These are phyloP conservation scores for Rhagoletis zephyria DNA, from an alignment of 1,140 invertebrate genomes.

Conservation along the genomic window DNA sequence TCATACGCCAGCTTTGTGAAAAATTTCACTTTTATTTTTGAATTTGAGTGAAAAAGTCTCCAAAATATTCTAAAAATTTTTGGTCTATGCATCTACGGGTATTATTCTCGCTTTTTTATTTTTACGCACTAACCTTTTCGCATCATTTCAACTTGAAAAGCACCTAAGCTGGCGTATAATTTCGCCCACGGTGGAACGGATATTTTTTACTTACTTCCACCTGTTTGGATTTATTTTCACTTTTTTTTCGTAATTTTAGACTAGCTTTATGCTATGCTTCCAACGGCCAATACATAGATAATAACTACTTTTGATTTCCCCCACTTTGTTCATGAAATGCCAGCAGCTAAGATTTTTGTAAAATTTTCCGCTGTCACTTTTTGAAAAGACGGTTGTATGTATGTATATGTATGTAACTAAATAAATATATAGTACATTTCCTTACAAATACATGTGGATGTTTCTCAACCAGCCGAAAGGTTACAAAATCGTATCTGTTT, in stretches of 20 bases:
- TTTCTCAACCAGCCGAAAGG: too few species aligned
- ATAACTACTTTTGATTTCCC: too few species aligned
- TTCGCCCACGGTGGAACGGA: not conserved
- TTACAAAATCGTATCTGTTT: not conserved
- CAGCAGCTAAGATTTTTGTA: not conserved
- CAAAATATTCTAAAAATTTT: too few species aligned
- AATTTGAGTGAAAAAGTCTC: too few species aligned
- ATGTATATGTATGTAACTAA: not conserved
- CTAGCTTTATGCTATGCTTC: not conserved
- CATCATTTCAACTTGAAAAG: not conserved
- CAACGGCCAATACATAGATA: not conserved
- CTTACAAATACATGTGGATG: too few species aligned
- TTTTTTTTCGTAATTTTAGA: not conserved
- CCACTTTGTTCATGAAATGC: too few species aligned
- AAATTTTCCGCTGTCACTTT: constrained; percentile 29
- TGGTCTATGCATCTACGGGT: too few species aligned
- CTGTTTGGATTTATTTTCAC: not conserved
- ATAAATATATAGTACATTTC: not conserved
- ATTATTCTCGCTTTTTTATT: too few species aligned
- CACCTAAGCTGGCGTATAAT: not conserved
- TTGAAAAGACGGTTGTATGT: not conserved
- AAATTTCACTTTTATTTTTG: too few species aligned
- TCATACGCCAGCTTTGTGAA: too few species aligned
- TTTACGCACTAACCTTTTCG: not conserved
- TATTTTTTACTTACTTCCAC: constrained; percentile 13